phyloP scores from a whole-genome alignment of 2,113 vertebrate genomes.

The Engystomops pustulosus region DNA sequence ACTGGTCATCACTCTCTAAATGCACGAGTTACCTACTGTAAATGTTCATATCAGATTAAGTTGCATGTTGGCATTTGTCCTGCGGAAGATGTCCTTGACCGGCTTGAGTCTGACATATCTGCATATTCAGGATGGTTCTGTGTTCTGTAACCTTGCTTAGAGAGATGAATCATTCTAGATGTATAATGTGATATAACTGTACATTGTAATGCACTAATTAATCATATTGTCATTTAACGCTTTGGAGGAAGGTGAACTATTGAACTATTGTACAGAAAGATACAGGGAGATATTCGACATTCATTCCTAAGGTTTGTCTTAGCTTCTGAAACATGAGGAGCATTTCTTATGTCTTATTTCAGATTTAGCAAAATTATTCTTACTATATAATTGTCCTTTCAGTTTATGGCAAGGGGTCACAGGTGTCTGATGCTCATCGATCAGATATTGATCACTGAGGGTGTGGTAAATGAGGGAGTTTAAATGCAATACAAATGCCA shows the following conservation, averaged over 20 bases:
- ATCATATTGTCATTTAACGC: conserved; percentile 40
- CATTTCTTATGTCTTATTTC: not conserved
- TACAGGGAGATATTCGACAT: not conserved
- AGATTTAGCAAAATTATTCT: not conserved
- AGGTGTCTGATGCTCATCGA: too few relatives aligned
- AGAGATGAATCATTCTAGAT: conserved; percentile 45
- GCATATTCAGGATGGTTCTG: conserved; percentile 33
- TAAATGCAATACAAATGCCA: too few relatives aligned
- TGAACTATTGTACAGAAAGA: conserved; percentile 18
- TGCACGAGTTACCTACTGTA: not conserved
- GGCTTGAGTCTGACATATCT: not conserved
- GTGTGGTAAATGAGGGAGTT: too few relatives aligned
- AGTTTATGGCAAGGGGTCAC: too few relatives aligned
- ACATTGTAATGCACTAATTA: conserved; percentile 39
- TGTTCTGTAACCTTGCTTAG: conserved; percentile 29
- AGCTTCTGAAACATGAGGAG: not conserved
- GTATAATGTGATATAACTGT: conserved; percentile 22
- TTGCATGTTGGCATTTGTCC: conserved; percentile 29
- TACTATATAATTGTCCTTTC: too few relatives aligned
- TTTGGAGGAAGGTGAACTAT: not conserved
- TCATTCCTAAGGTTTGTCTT: not conserved
- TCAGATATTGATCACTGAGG: too few relatives aligned
- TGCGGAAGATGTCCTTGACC: conserved; percentile 23
- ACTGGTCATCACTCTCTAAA: not conserved
- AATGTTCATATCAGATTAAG: not conserved